Conservation (phyloP, 53 echinoderm and acorn worm species). For the Stichopus horrens region DNA sequence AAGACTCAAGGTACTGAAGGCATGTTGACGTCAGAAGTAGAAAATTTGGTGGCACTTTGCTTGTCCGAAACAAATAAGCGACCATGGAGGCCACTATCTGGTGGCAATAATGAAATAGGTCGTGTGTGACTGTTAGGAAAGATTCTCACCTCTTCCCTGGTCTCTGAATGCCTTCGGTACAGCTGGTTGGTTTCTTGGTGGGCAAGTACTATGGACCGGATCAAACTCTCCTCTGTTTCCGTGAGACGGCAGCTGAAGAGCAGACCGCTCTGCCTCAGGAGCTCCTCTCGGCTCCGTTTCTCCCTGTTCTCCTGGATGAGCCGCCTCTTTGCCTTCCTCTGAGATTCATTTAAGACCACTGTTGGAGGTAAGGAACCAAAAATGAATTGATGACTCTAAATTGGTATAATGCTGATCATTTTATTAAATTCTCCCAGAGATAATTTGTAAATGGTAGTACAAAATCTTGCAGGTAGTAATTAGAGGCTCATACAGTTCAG, state of each 20-base stretch:
- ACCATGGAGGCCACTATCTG: no score
- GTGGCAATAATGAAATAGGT: no score
- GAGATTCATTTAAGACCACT: constrained; percentile 96
- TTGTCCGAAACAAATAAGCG: no score
- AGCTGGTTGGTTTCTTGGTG: constrained; percentile 82
- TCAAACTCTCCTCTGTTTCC: constrained; percentile 72
- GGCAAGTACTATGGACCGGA: constrained; percentile 74
- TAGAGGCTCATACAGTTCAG: no score
- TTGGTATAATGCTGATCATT: no score
- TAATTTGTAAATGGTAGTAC: no score
- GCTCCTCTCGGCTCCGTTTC: constrained; percentile 79
- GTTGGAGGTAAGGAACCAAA: neutral
- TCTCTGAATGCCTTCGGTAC: constrained; percentile 64
- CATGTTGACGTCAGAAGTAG: no score
- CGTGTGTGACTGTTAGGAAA: no score
- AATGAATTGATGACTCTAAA: neutral
- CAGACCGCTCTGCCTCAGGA: constrained; percentile 71
- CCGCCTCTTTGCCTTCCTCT: constrained; percentile 87
- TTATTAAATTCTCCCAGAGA: no score
- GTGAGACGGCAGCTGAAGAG: constrained; percentile 62
- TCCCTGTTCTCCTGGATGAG: constrained; percentile 94
- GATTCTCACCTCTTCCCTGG: constrained; percentile 63
- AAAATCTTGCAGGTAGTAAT: no score
- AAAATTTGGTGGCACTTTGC: no score
- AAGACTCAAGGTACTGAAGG: no score